Evolutionary conservation across 1,140 invertebrate species (phyloP), one percentile per base, ranked within the genome.

Genomic region (Lordiphosa stackelbergi): DNA sequence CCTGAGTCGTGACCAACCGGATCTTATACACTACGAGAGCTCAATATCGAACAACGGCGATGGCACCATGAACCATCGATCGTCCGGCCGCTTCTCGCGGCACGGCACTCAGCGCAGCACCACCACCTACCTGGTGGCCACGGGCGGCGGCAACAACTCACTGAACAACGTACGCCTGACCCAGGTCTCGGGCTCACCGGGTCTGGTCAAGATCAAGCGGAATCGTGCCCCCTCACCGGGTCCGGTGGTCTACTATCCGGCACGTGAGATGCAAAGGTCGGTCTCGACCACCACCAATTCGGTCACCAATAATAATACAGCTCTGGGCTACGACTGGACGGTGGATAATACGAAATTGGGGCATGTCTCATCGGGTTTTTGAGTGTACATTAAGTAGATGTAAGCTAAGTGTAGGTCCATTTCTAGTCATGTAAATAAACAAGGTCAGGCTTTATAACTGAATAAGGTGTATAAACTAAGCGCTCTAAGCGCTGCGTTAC

Each of bases 21-120:
- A 95, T 87, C 89, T 91, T 71, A 91, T 93, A 6, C 93, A 94
- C 81, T 94, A 95, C 78, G 94, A 95, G 84, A 94, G 93, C 69
- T 90, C 94, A 69, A 91, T 93, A 41, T 95, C 94, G 37, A 94
- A 94, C 87, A 94, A 94, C 87, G 92, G 90, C 69, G 90, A 93
- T 69, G 73, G 89, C 24, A 85, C 77, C 16, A 74, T 75, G 36
- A 90, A 90, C 70, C 89, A 91, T 78, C 89, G 92, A 9, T 90
- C 92, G 59, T 93, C 93, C 53, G 89, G 93, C 69, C 90, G 92
- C 34, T 85, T 93, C 51, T 91, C 92, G 40, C 88, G 93, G 35
- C 91, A 91, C 54, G 91, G 90, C 59, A 93, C 91, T 1, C 88
- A 88, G 34, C 88, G 90, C 40, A 90, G 89, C 59, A 87, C 71